These are phyloP conservation scores for Notodromas monacha DNA, from an alignment of 2,888 invertebrate genomes.

Conservation along the genomic window DNA sequence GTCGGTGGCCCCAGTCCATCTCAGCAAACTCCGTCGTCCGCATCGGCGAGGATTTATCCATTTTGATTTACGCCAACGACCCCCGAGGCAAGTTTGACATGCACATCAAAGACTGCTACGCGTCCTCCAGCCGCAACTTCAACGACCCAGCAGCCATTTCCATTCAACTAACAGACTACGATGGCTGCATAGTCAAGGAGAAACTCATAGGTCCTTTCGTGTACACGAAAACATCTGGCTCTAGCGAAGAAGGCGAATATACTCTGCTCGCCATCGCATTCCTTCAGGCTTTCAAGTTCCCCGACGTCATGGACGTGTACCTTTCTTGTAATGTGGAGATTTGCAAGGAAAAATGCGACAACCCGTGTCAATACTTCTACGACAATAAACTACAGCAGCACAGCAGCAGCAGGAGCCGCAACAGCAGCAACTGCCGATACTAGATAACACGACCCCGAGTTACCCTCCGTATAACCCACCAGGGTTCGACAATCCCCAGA, in stretches of 20 bases:
- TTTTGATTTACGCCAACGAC: slow-evolving; percentile 12
- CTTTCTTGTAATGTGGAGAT: slow-evolving; percentile 12
- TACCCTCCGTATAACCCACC: too few relatives aligned
- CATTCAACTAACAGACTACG: slow-evolving; percentile 12
- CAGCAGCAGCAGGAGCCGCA: neutral
- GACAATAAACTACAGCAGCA: neutral
- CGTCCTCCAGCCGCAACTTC: slow-evolving; percentile 11
- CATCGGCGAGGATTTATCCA: slow-evolving; percentile 13
- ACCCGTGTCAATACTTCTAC: slow-evolving; percentile 8
- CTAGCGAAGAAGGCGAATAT: slow-evolving; percentile 9
- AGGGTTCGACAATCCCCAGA: too few relatives aligned
- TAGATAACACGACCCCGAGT: neutral
- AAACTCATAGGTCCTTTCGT: slow-evolving; percentile 12
- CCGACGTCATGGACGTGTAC: slow-evolving; percentile 12
- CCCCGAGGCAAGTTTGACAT: slow-evolving; percentile 12
- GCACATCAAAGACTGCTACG: slow-evolving; percentile 13
- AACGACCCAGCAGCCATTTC: slow-evolving; percentile 9
- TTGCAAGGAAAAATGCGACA: slow-evolving; percentile 12
- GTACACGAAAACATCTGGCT: slow-evolving; percentile 10
- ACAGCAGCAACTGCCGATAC: neutral
- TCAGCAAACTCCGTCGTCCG: slow-evolving; percentile 12
- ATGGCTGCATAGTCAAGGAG: slow-evolving; percentile 13
- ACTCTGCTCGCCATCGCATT: slow-evolving; percentile 12
- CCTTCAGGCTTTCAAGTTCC: slow-evolving; percentile 13
- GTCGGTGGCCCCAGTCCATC: slow-evolving; percentile 11